Base-by-base conservation (phyloP, 2,113 vertebrate genomes). In the Corynorhinus townsendii region DNA sequence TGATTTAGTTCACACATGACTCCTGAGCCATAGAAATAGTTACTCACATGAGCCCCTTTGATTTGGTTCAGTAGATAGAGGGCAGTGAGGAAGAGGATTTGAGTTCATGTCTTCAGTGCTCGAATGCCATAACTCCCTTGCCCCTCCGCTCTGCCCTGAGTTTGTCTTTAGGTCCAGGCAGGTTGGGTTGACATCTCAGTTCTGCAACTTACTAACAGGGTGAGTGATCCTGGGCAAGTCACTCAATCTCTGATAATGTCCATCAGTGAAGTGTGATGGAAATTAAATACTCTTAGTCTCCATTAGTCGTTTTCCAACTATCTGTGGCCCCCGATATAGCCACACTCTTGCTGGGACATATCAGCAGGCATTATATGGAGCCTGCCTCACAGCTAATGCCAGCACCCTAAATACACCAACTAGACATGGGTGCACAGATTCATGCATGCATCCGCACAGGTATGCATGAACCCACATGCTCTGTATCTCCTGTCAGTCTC, bases 381-480 rank as follows among this genome's bases (percentile, higher is more conserved):
- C 17, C 26, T 38, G 43, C 47, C 47, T 88, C 11, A 1, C 49
- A 79, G 47, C 43, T 52, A 19, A 64, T 38, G 22, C 20, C 33
- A 19, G 9, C 56, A 85, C 30, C n/a, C 20, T 40, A 87, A 10
- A 72, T 12, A 35, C 16, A 71, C 30, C 40, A 75, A 0, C n/a
- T 35, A 49, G n/a, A 35, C 33, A 5, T 3, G 64, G n/a, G 62
- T 35, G 35, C 10, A 24, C 0, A 1, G 1, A 11, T 0, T 4
- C 2, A 7, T 7, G 3, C 5, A 47, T 9, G 43, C 15, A 26
- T 11, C 3, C 43, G 47, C 43, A 20, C 9, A 17, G 14, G 3
- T 33, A 4, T 64, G 12, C 19, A 40, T 62, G 52, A 64, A 26
- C 5, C 14, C 5, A 0, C 3, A 6, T 83, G 69, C 4, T 72